phyloP scores from a whole-genome alignment of 2,797 vertebrate species.

The Pseudomugil gertrudae region DNA sequence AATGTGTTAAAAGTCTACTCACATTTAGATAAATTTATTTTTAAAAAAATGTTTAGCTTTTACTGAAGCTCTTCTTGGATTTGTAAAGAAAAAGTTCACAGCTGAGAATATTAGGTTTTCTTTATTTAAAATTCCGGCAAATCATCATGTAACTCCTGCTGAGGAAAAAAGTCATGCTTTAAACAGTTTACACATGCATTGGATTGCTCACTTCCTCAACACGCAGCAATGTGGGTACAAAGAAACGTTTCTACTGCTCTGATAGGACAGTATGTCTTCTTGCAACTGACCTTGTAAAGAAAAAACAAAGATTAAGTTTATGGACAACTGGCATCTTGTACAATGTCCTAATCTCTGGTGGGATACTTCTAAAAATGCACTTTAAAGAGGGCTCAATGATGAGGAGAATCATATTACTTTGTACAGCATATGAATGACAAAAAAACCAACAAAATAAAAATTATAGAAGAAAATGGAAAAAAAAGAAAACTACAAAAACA shows the following conservation, averaged over 20 bases:
- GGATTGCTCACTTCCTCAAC: not conserved
- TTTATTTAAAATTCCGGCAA: not conserved
- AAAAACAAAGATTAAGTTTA: conserved; percentile 5
- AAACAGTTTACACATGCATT: not conserved
- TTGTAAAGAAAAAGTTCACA: not conserved
- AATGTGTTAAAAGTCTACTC: not conserved
- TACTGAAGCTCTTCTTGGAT: not conserved
- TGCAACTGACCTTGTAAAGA: not conserved
- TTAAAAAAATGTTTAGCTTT: not conserved
- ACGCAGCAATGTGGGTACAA: not conserved
- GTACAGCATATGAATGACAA: not conserved
- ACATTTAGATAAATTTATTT: not conserved
- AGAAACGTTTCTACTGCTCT: not conserved
- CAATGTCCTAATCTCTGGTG: not conserved
- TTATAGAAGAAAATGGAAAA: not conserved
- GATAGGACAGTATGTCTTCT: not conserved
- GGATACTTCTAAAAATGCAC: not conserved
- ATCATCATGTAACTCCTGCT: not conserved
- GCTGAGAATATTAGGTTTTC: not conserved
- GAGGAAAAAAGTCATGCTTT: not conserved
- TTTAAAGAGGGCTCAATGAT: not conserved
- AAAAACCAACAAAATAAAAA: not conserved
- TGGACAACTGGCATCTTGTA: not conserved
- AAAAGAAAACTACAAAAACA: too few species aligned
- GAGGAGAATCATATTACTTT: not conserved